Base-by-base conservation (phyloP, 2,797 vertebrate genomes). In the Mustela erminea region DNA sequence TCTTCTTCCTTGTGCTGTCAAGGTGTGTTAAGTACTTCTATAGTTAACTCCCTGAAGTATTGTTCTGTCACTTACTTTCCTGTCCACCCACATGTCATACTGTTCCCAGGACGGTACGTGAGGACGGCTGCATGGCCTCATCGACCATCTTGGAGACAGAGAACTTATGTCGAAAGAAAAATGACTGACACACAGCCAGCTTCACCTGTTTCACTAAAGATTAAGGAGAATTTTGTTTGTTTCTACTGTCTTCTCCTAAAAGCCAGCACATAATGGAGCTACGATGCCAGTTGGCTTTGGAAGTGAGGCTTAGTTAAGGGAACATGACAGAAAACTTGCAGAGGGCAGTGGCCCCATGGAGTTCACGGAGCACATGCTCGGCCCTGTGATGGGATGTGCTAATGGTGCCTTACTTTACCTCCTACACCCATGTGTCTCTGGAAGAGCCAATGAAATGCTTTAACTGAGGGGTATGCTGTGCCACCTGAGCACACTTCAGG, bases 321-420 rank as follows among this genome's bases (percentile, higher is more conserved):
- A 35, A 1, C 21, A 43, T 9, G 7, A 84, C 0, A 13, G 29
- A 58, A 35, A 83, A 7, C 29, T 38, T 32, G 23, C 12, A 35
- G n/a, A 72, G 7, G 62, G 9, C 52, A 41, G 6, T 1, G 41
- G 10, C 41, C 46, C 38, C 46, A 2, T 1, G 3, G 29, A 49
- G n/a, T 12, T n/a, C 9, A 3, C 17, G 25, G 80, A 60, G 46
- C 14, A 21, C 1, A 2, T 0, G 3, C 29, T 29, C 0, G 0
- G 35, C 14, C 2, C 12, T 10, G 52, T 5, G 20, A n/a, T 10
- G 9, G 41, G 56, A 13, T 7, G 5, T 5, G 25, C 21, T 7
- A 46, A 32, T 3, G 7, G 21, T 0, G 29, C 20, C 64, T 75
- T 56, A 18, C 56, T 60, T 60, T 35, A 56, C 5, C 32, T 56